phyloP scores from a whole-genome alignment of 64 coral and sea anemone species.

The Dendrophyllia cribrosa region DNA sequence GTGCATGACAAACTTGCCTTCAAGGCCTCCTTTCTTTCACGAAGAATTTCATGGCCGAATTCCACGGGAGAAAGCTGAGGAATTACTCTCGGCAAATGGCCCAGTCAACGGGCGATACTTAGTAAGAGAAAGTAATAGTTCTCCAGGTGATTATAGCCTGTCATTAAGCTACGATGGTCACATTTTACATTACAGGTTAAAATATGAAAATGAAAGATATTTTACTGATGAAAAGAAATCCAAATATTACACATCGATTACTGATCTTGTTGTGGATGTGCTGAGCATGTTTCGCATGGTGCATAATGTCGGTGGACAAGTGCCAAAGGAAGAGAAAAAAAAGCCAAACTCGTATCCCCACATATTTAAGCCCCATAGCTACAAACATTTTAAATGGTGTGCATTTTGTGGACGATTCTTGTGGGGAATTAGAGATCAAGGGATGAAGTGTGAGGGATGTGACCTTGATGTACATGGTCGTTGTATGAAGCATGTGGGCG shows the following conservation, averaged over 20 bases:
- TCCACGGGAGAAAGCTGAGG: slow-evolving; percentile 87
- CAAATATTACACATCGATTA: slow-evolving; percentile 74
- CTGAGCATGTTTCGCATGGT: slow-evolving; percentile 79
- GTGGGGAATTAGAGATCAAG: slow-evolving; percentile 96
- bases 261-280: slow-evolving; percentile 92
- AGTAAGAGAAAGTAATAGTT: slow-evolving; percentile 90
- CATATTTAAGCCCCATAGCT: slow-evolving; percentile 81
- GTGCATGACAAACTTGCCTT: slow-evolving; percentile 91
- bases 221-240: slow-evolving; percentile 65
- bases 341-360: slow-evolving; percentile 66
- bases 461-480: slow-evolving; percentile 91
- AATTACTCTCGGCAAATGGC: slow-evolving; percentile 76
- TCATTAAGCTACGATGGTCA: slow-evolving; percentile 92
- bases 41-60: slow-evolving; percentile 97
- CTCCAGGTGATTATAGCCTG: slow-evolving; percentile 91
- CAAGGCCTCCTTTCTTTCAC: slow-evolving; percentile 83
- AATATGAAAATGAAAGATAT: slow-evolving; percentile 85
- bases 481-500: slow-evolving; percentile 68
- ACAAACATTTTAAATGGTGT: slow-evolving; percentile 99
- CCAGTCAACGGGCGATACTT: slow-evolving; percentile 92
- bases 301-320: slow-evolving; percentile 70
- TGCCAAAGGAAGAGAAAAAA: slow-evolving; percentile 70
- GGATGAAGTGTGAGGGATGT: slow-evolving; percentile 91
- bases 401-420: slow-evolving; percentile 90
- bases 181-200: slow-evolving; percentile 88